Base-by-base conservation (phyloP, 2,888 invertebrate species). In the Drosophila maculinotata region DNA sequence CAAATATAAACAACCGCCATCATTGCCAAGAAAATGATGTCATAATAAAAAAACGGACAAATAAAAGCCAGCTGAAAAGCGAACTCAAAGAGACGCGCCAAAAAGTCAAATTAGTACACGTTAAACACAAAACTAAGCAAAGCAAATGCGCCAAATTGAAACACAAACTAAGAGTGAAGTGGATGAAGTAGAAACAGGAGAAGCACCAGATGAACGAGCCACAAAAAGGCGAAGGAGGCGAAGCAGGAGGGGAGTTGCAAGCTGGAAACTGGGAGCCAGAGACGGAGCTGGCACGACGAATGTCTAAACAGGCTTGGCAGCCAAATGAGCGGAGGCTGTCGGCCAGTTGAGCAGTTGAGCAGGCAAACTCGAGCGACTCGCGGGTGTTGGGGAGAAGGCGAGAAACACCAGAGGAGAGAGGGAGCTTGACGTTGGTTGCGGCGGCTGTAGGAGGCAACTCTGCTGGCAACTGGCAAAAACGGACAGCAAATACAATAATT, bases 401-500 rank as follows among this genome's bases (percentile, higher is more conserved):
- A n/a, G n/a, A 20, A 20, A 20, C 20, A 20, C 20, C 20, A 20
- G 20, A 15, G 28, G 30, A 20, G 14, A n/a, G 14, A 14, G 17
- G 17, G n/a, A 38, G 44, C 30, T 20, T 7, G 9, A 31, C 42
- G 42, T 63, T 20, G 14, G 38, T 49, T 41, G 38, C 36, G 36
- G 44, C 69, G 36, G 44, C 69, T 47, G 56, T 73, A 80, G 79
- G 78, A 79, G 82, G 69, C 86, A 69, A 65, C 77, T 54, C 36
- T 36, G 52, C 51, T 62, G 54, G 58, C 51, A 59, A 60, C 74
- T 60, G 69, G 69, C 57, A 69, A 62, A 71, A 73, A 76, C 83
- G 74, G 86, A 80, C 86, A 86, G 80, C 80, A 80, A 80, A 80
- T 86, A 76, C 80, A 80, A 86, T 81, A 81, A 81, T 81, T 81